Base-by-base conservation (phyloP, 2,888 invertebrate genomes). In the Eugnorisma glareosa region DNA sequence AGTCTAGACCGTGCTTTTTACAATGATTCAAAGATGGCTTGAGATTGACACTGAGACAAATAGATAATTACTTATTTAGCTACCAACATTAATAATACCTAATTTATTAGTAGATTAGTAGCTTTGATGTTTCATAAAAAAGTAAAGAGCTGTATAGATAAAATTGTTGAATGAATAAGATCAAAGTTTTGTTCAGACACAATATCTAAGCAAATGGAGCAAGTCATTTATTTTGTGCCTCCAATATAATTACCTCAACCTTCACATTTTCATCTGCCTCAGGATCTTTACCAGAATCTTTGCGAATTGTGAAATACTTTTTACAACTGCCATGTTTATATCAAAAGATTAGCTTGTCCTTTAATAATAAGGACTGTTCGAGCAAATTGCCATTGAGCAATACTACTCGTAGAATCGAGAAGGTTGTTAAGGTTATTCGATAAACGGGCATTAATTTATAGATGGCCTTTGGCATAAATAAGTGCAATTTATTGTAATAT, bases 361-460 rank as follows among this genome's bases (percentile, higher is more conserved):
- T 78, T 69, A 64, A 54, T 59, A 45, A 13, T 70, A 77, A 70
- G 67, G 59, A 64, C 31, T 70, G 61, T 54, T 72, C 31, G 21
- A 70, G 66, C 70, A 71, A 82, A 74, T 82, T 59, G 37, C 35
- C 24, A 59, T 77, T 74, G 79, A 67, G 83, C 37, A 85, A 84
- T 70, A 40, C 54, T 15, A 40, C 13, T 57, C 8, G 43, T 28
- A 31, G 67, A 61, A 24, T 35, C 18, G 61, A 61, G 37, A 67
- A 77, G 74, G 74, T 73, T 51, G 63, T 13, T 28, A 31, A 57
- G 63, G 57, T 37, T 45, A 59, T 72, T 67, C 59, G 31, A 78
- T 77, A 68, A 81, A 76, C 69, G 5, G 18, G 37, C 63, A 69
- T 40, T 21, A 37, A 15, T 68, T 45, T 68, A 31, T 35, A 35